Evolutionary conservation across 2,113 vertebrate species (phyloP).

Genomic region (Hippocampus zosterae): DNA sequence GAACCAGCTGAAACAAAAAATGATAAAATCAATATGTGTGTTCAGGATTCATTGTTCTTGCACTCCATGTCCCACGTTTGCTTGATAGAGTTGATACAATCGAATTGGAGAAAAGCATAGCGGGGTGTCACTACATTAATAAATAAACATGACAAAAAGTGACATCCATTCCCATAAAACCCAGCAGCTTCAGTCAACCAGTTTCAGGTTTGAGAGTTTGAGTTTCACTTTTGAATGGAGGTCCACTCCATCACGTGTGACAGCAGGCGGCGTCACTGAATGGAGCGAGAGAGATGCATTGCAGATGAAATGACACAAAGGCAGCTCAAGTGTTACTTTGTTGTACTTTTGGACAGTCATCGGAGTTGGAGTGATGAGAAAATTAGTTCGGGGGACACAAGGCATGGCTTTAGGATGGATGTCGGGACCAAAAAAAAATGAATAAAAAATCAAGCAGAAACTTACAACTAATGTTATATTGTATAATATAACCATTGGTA

Average conservation of each 20-base stretch:
- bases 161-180: constrained; percentile 16
- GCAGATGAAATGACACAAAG: no score
- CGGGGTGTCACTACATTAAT: constrained; percentile 42
- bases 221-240: constrained; percentile 7
- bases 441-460: background rate
- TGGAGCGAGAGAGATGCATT: background rate
- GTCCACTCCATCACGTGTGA: constrained; percentile 21
- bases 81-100: constrained; percentile 22
- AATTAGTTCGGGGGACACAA: no score
- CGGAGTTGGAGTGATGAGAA: background rate
- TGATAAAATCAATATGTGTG: background rate
- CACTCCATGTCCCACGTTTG: no score
- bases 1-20: background rate
- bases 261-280: constrained; percentile 54
- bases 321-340: background rate
- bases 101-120: constrained; percentile 40
- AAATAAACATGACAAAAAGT: constrained; percentile 7
- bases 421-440: background rate
- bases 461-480: no score
- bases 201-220: background rate
- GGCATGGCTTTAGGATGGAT: no score
- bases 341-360: background rate
- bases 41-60: constrained; percentile 32
- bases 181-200: background rate
- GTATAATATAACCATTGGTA: no score